Conservation (phyloP, 2,797 vertebrate genomes). For the Sebastes jordani region DNA sequence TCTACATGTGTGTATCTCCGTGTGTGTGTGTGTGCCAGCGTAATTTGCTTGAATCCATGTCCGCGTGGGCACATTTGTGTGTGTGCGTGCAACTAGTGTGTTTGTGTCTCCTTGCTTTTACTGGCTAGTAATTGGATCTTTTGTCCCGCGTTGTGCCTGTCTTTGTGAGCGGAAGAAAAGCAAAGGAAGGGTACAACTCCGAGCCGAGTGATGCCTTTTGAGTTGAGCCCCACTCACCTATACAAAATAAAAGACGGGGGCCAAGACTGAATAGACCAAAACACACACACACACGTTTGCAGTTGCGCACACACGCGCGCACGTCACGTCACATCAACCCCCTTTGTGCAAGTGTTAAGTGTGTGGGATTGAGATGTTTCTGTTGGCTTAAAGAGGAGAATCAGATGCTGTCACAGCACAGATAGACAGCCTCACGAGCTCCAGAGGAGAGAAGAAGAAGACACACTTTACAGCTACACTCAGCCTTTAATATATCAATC, state of each 20-base stretch:
- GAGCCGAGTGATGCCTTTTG: slow-evolving; percentile 75
- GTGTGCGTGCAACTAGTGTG: slow-evolving; percentile 45
- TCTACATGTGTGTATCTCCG: slow-evolving; percentile 20
- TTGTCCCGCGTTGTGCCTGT: slow-evolving; percentile 78
- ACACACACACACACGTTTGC: slow-evolving; percentile 17
- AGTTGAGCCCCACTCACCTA: slow-evolving; percentile 73
- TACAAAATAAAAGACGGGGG: slow-evolving; percentile 67
- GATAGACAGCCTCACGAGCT: slow-evolving; percentile 60
- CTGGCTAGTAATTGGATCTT: slow-evolving; percentile 82
- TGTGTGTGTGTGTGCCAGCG: slow-evolving; percentile 7
- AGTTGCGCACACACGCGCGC: not conserved
- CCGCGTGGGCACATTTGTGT: slow-evolving; percentile 62
- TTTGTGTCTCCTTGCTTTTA: slow-evolving; percentile 76
- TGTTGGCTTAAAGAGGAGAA: slow-evolving; percentile 75
- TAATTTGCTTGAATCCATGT: slow-evolving; percentile 55
- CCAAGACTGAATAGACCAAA: slow-evolving; percentile 62
- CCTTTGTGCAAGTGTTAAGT: slow-evolving; percentile 77
- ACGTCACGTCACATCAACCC: slow-evolving; percentile 57
- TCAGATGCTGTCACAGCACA: slow-evolving; percentile 70
- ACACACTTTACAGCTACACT: slow-evolving; percentile 52
- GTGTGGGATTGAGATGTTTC: slow-evolving; percentile 80
- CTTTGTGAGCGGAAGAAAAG: slow-evolving; percentile 76
- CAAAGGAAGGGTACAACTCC: slow-evolving; percentile 75
- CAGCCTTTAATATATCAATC: slow-evolving; percentile 69
- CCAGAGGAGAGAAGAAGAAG: slow-evolving; percentile 36